phyloP scores from a whole-genome alignment of 2,113 vertebrate genomes.

The human (Homo sapiens) region DNA sequence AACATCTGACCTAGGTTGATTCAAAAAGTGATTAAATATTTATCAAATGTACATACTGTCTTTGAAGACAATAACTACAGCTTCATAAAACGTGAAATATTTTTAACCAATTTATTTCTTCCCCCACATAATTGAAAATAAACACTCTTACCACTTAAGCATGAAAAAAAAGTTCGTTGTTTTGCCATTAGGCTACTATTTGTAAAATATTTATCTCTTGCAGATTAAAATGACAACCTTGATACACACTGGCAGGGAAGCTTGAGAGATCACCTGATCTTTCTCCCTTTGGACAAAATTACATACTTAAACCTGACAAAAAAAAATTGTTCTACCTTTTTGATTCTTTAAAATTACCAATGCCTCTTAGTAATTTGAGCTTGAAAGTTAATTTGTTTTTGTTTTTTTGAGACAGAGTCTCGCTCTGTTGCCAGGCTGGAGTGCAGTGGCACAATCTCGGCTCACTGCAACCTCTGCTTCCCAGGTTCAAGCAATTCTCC shows the following conservation, averaged over 20 bases:
- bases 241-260: not conserved
- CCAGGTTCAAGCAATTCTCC: no score
- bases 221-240: slow-evolving; percentile 38
- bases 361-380: slow-evolving; percentile 1
- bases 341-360: slow-evolving; percentile 29
- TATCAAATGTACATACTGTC: not conserved
- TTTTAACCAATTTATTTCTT: slow-evolving; percentile 31
- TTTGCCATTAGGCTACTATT: slow-evolving; percentile 3
- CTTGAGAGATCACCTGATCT: not conserved
- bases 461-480: no score
- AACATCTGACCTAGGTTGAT: not conserved
- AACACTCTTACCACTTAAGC: not conserved
- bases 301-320: not conserved
- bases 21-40: slow-evolving; percentile 33
- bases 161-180: not conserved
- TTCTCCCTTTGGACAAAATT: slow-evolving; percentile 23
- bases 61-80: slow-evolving; percentile 38
- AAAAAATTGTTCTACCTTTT: slow-evolving; percentile 27
- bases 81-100: slow-evolving; percentile 46
- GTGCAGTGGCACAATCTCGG: no score
- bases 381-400: not conserved
- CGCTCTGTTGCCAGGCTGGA: no score
- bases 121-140: not conserved
- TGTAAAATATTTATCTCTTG: not conserved
- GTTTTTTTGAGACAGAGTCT: no score